phyloP scores from a whole-genome alignment of 2,797 vertebrate genomes.

The Chromis chromis region DNA sequence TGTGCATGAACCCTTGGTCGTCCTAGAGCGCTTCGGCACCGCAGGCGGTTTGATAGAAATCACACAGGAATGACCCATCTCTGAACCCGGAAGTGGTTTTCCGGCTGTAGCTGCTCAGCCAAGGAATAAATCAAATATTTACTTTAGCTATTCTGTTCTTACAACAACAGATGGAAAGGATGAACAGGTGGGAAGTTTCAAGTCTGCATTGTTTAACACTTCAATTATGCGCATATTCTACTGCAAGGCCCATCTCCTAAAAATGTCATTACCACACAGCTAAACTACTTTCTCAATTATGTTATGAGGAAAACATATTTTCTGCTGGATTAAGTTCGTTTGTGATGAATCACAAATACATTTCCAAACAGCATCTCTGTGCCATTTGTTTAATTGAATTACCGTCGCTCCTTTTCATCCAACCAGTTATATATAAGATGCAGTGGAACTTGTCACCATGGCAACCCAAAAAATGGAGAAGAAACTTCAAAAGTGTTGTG shows the following conservation, averaged over 20 bases:
- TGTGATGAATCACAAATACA: too few species aligned
- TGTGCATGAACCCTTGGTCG: constrained; percentile 19
- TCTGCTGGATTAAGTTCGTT: too few species aligned
- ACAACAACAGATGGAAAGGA: constrained; percentile 23
- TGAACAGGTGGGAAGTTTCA: constrained; percentile 28
- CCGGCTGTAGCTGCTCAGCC: background rate
- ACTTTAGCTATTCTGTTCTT: constrained; percentile 17
- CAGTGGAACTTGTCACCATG: too few species aligned
- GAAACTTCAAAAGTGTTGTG: too few species aligned
- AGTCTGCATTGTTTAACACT: background rate
- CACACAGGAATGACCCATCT: background rate
- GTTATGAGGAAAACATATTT: too few species aligned
- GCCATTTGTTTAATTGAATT: too few species aligned
- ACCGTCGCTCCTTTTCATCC: too few species aligned
- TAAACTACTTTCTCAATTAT: too few species aligned
- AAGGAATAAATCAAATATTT: constrained; percentile 36
- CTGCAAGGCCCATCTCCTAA: background rate
- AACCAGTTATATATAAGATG: too few species aligned
- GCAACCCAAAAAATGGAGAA: too few species aligned
- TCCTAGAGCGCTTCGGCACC: background rate
- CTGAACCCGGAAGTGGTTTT: constrained; percentile 38
- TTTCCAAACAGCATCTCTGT: too few species aligned
- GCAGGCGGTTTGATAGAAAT: constrained; percentile 11
- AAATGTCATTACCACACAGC: too few species aligned
- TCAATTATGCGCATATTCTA: background rate